Conservation (phyloP, 2,888 invertebrate genomes). For the Caprella mutica region DNA sequence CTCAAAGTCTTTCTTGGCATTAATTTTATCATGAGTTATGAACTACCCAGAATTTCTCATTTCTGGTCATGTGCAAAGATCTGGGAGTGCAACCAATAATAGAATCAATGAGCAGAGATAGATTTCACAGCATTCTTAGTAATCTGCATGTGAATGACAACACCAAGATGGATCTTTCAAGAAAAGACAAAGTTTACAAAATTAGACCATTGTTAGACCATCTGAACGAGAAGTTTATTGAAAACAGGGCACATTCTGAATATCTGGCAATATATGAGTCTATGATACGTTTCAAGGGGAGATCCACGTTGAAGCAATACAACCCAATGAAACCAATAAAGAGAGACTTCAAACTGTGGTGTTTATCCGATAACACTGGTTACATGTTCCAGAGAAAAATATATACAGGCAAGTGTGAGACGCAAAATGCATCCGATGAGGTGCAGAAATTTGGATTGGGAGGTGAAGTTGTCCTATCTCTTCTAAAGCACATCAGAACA, state of each 20-base stretch:
- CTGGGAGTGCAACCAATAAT: neutral
- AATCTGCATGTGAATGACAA: constrained; percentile 8
- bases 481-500: constrained; percentile 32
- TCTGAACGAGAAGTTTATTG: neutral
- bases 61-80: neutral
- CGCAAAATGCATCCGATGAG: too few species aligned
- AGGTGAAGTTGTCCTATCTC: constrained; percentile 10
- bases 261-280: constrained; percentile 25
- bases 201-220: neutral
- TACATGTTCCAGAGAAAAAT: constrained; percentile 36
- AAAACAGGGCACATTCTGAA: neutral
- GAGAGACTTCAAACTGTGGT: constrained; percentile 36
- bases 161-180: neutral
- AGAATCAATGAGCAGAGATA: neutral
- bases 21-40: neutral
- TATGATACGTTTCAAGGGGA: constrained; percentile 37
- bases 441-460: constrained; percentile 35
- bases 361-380: constrained; percentile 32
- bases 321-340: constrained; percentile 36
- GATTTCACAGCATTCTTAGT: neutral
- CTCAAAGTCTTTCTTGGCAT: neutral
- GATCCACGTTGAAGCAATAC: constrained; percentile 17
- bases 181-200: constrained; percentile 1
- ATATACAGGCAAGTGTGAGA: constrained; percentile 38
- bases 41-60: neutral